Evolutionary conservation across 1,140 invertebrate species (phyloP).

Genomic region (Chionoecetes opilio): DNA sequence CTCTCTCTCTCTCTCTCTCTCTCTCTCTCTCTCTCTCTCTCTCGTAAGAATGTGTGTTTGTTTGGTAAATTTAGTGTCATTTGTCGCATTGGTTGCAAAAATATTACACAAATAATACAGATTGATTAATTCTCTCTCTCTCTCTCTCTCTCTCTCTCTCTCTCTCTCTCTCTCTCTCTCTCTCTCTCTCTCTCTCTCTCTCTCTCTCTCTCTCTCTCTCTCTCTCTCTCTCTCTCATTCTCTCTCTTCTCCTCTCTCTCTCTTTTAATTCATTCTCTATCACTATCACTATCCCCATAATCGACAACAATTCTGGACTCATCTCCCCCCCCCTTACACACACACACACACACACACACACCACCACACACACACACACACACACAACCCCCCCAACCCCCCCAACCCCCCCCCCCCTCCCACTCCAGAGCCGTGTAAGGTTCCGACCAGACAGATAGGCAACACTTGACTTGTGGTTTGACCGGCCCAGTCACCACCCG

Average conservation of each 20-base stretch:
- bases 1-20: too few species aligned
- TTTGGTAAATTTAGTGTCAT: too few species aligned
- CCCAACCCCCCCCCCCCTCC: background rate
- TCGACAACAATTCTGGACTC: background rate
- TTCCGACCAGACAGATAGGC: background rate
- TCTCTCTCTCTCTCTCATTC: background rate
- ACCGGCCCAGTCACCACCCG: background rate
- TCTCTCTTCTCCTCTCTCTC: background rate
- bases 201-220: background rate
- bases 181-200: background rate
- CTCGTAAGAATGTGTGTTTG: too few species aligned
- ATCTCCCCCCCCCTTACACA: background rate
- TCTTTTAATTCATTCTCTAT: too few species aligned
- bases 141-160: constrained; percentile 8
- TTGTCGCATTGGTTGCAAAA: too few species aligned
- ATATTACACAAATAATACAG: too few species aligned
- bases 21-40: too few species aligned
- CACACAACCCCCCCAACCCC: background rate
- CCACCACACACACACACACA: background rate
- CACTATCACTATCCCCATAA: background rate
- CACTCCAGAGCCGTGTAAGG: background rate
- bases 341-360: constrained; percentile 8
- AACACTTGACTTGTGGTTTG: background rate
- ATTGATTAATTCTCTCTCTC: constrained; percentile 2
- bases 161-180: background rate